These are phyloP conservation scores for Falco concolor DNA, from an alignment of 2,797 vertebrate species.

Conservation along the genomic window DNA sequence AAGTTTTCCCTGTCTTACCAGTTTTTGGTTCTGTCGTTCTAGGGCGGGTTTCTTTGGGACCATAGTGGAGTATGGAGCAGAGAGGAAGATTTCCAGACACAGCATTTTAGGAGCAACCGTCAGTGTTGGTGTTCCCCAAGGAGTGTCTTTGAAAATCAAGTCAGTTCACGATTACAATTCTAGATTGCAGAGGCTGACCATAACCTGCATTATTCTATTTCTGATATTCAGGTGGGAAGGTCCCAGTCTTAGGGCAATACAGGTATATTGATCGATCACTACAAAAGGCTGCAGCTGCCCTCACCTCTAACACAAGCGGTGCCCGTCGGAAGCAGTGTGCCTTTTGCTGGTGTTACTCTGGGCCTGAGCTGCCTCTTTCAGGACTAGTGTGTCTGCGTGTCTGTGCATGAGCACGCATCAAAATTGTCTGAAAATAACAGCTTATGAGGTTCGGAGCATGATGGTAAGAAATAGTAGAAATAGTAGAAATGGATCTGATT, in stretches of 20 bases:
- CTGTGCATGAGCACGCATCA: background rate
- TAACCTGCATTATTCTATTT: background rate
- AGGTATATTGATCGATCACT: background rate
- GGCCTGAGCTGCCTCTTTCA: background rate
- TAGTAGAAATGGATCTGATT: background rate
- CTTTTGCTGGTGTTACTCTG: background rate
- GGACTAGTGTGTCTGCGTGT: background rate
- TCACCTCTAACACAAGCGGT: background rate
- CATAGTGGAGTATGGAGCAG: conserved; percentile 93
- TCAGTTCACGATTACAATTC: conserved; percentile 69
- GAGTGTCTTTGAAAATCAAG: conserved; percentile 98
- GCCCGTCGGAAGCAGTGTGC: background rate
- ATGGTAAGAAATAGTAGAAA: background rate
- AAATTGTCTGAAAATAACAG: background rate
- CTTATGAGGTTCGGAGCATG: background rate
- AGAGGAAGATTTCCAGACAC: conserved; percentile 97
- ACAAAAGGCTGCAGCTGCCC: background rate
- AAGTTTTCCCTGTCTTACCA: background rate
- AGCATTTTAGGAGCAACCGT: conserved; percentile 91
- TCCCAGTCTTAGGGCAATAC: background rate
- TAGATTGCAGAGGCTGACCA: background rate
- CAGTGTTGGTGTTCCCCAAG: conserved; percentile 94
- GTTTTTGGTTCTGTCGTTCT: background rate
- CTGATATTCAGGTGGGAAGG: background rate
- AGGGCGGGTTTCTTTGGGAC: conserved; percentile 97